Base-by-base conservation (phyloP, 37 sponge, comb jelly and placozoan genomes). In the Agelas oroides region DNA sequence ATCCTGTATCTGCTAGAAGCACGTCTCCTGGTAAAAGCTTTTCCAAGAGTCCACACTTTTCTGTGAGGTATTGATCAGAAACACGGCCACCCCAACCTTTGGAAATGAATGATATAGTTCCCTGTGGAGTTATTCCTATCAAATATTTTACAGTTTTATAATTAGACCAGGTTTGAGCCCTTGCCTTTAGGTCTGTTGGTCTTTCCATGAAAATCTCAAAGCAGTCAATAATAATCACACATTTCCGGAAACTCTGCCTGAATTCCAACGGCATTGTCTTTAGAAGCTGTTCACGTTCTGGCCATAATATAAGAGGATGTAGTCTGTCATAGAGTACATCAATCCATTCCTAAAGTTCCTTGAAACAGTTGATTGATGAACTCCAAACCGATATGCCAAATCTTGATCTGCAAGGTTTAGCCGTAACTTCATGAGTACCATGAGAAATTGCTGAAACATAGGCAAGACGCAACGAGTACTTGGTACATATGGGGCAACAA, bases 51-150 rank as follows among this genome's bases (percentile, higher is more conserved):
- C 92, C 83, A 75, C 87, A 91, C n/a, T 78, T 58, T 34, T 87
- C 87, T 65, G 92, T 90, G 8, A 90, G 21, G 28, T 75, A 32
- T 24, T 76, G 77, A 80, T 87, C 92, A 32, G 83, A 87, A 16
- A 59, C 88, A 13, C 87, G 59, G 17, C 92, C 92, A 53, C 92
- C 92, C 88, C 88, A 88, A 6, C 84, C 92, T 82, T 82, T 62
- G 74, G 86, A 85, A 20, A 85, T 67, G 61, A 82, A 85, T 17
- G 40, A n/a, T 11, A 86, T 57, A 23, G 82, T 32, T 67, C 81
- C 80, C 39, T 78, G 80, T 32, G 87, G 87, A 41, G 87, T 73
- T 30, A 87, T 87, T 0, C 82, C 88, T 25, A 72, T 79, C 40
- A 87, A 36, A 58, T 57, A 87, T 60, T 87, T 83, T 6, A 73